phyloP scores from a whole-genome alignment of 2,113 vertebrate genomes.

The Gallinago jamesoni region DNA sequence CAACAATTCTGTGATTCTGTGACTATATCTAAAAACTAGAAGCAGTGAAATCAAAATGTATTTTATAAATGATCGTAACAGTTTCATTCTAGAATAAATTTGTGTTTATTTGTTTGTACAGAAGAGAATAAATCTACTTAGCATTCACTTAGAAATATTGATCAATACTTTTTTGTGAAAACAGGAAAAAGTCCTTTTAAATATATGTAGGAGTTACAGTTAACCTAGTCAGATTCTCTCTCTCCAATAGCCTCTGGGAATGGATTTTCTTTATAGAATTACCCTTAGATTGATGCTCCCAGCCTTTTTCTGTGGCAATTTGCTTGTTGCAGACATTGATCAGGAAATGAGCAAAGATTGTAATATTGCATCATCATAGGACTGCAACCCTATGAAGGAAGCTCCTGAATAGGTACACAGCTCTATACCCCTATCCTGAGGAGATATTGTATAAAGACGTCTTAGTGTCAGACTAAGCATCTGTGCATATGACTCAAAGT shows the following conservation, averaged over 20 bases:
- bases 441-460: background rate
- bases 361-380: background rate
- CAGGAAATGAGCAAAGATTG: background rate
- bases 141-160: background rate
- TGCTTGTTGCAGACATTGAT: background rate
- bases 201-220: background rate
- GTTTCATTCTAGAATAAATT: background rate
- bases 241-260: background rate
- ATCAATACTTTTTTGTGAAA: background rate
- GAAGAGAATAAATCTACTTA: background rate
- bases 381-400: background rate
- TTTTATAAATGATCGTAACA: background rate
- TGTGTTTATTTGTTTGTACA: background rate
- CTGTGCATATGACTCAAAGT: background rate
- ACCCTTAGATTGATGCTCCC: background rate
- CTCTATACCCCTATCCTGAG: background rate
- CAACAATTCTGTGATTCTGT: background rate
- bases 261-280: background rate
- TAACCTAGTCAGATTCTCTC: background rate
- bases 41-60: background rate
- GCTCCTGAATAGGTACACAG: background rate
- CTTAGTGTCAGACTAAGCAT: background rate
- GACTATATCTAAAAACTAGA: background rate
- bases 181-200: background rate
- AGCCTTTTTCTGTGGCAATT: background rate